These are phyloP conservation scores for Pyrrhopygopsis socrates DNA, from an alignment of 2,888 invertebrate species.

Conservation along the genomic window DNA sequence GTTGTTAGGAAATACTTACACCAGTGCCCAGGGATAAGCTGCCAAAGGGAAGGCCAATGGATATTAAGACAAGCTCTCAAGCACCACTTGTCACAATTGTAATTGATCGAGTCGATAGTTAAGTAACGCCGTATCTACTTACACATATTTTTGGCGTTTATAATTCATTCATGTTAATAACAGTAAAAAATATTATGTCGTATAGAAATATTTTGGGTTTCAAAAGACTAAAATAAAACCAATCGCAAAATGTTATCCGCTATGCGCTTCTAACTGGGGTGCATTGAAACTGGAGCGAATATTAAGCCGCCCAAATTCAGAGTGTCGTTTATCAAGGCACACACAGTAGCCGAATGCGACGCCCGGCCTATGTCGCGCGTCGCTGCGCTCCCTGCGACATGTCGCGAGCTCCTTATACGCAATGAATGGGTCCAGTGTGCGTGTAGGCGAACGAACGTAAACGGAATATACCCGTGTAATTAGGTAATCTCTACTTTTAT, in stretches of 20 bases:
- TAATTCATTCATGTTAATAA: too few species aligned
- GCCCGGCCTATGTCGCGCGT: conserved; percentile 86
- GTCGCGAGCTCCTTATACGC: conserved; percentile 90
- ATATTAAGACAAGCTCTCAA: not conserved
- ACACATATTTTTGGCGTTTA: too few species aligned
- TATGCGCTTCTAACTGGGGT: not conserved
- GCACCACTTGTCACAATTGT: not conserved
- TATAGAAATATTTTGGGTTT: too few species aligned
- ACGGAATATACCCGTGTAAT: conserved; percentile 53
- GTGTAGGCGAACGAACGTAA: conserved; percentile 49
- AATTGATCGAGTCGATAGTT: not conserved
- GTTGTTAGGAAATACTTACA: not conserved
- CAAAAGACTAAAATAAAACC: not conserved
- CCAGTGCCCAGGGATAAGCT: not conserved
- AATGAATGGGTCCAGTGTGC: conserved; percentile 73
- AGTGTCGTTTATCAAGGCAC: conserved; percentile 83
- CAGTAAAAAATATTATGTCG: too few species aligned
- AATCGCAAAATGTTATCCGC: not conserved
- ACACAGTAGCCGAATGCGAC: conserved; percentile 80
- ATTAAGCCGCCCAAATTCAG: conserved; percentile 52
- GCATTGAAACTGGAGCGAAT: conserved; percentile 72
- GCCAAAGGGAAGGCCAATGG: too few species aligned
- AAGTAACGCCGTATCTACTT: too few species aligned
- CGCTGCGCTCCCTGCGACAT: conserved; percentile 86
- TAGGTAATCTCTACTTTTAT: conserved; percentile 63